Base-by-base conservation (phyloP, 1,140 invertebrate genomes). In the Agrypnia vestita region DNA sequence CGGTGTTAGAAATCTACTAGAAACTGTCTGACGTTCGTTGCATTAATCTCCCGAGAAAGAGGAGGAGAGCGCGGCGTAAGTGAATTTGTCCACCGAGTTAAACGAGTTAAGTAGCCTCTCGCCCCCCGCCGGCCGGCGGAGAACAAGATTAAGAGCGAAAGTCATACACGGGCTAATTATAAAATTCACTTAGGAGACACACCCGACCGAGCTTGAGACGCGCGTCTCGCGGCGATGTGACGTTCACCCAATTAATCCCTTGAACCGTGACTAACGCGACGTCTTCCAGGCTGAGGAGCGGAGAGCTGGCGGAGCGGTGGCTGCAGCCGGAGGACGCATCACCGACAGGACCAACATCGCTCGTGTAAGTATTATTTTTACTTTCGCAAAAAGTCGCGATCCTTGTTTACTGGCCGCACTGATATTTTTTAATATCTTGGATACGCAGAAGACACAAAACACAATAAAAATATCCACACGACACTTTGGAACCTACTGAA, bases 1-100 rank as follows among this genome's bases (percentile, higher is more conserved):
- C n/a, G n/a, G n/a, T 35, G 25, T 35, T 35, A 35, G 6, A 35
- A 35, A 35, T 35, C 6, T 1, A 35, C 6, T 6, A 35, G 25
- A 35, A 35, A 3, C 6, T 35, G 25, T 35, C 25, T 35, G 25
- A 35, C 25, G 6, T 35, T 6, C 6, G 25, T 35, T 35, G 25
- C 6, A 35, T 25, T 51, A 71, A 71, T 71, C 67, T 53, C 17
- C 12, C 11, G n/a, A 71, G 59, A 19, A 25, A 71, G 25, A n/a
- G n/a, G n/a, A n/a, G n/a, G 25, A 35, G 67, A 47, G 19, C 19
- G 25, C 25, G 25, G n/a, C 59, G 25, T 62, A 62, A 72, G 47
- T 59, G 35, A 76, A 76, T 59, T 76, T 76, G 55, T 76, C 61
- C 73, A n/a, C 44, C 11, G 61, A 62, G 56, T 72, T 53, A 51